Conservation (phyloP, 2,113 vertebrate genomes). For the Lophura nycthemera region DNA sequence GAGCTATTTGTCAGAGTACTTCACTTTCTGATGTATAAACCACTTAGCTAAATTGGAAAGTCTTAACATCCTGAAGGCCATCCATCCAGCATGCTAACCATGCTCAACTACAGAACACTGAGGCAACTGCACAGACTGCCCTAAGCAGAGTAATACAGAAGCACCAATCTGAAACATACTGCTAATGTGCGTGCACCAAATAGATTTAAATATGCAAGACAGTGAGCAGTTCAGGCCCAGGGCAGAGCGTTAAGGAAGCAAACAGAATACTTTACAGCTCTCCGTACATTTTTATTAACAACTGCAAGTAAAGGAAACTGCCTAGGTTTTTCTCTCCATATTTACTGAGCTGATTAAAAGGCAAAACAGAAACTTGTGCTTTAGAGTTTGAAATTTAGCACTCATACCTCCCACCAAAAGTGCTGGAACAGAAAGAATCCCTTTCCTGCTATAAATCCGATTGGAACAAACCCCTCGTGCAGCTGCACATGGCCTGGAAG, state of each 20-base stretch:
- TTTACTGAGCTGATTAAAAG: not conserved
- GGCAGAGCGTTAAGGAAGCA: not conserved
- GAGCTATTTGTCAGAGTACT: not conserved
- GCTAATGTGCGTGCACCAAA: not conserved
- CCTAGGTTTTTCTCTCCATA: not conserved
- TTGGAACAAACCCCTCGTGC: fast-evolving
- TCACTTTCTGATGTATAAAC: not conserved
- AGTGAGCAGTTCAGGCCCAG: not conserved
- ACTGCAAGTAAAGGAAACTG: not conserved
- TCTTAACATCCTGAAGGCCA: not conserved
- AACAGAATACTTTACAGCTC: not conserved
- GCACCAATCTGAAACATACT: fast-evolving
- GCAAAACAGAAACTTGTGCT: not conserved
- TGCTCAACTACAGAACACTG: not conserved
- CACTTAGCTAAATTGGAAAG: constrained; percentile 25
- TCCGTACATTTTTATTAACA: not conserved
- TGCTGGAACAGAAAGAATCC: not conserved
- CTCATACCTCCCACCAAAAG: not conserved
- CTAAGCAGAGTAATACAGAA: not conserved
- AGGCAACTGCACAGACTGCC: not conserved
- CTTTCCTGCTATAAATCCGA: not conserved
- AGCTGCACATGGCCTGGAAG: not conserved
- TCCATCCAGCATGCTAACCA: not conserved
- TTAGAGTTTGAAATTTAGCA: not conserved
- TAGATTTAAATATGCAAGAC: not conserved